These are phyloP conservation scores for Auanema sp. DNA, from an alignment of 2,888 invertebrate species.

Conservation along the genomic window DNA sequence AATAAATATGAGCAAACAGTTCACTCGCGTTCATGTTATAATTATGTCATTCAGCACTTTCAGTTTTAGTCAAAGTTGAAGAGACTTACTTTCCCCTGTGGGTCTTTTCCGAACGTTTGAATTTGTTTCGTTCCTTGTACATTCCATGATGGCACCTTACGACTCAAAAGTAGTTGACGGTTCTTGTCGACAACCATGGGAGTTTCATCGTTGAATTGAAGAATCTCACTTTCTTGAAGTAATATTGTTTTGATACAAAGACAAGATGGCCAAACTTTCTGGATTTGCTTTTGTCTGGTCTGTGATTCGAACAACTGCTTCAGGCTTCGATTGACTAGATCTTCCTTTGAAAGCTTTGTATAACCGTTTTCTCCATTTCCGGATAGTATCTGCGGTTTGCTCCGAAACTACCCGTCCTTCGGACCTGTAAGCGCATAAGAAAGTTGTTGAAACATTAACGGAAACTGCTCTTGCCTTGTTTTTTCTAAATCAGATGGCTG, in stretches of 20 bases:
- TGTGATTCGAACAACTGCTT: slow-evolving; percentile 7
- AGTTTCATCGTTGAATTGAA: slow-evolving; percentile 24
- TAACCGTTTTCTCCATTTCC: slow-evolving; percentile 50
- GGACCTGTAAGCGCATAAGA: slow-evolving; percentile 8
- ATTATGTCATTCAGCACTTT: too few relatives aligned
- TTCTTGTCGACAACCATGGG: slow-evolving; percentile 37
- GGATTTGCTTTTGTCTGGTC: neutral
- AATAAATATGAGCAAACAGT: too few relatives aligned
- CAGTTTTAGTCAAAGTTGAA: too few relatives aligned
- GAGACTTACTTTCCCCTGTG: slow-evolving; percentile 24
- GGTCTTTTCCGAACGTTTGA: slow-evolving; percentile 33
- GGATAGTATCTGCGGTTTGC: slow-evolving; percentile 23
- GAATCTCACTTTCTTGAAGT: slow-evolving; percentile 9
- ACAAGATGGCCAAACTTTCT: neutral
- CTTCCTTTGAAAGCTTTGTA: slow-evolving; percentile 50
- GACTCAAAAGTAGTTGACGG: slow-evolving; percentile 30
- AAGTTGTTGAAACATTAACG: neutral
- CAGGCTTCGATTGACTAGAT: slow-evolving; percentile 1
- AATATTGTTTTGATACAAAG: neutral
- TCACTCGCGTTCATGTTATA: too few relatives aligned
- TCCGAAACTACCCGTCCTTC: slow-evolving; percentile 19
- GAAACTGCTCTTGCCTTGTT: neutral
- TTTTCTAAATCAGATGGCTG: too few relatives aligned
- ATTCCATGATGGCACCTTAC: slow-evolving; percentile 32
- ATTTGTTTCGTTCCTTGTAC: slow-evolving; percentile 20